Evolutionary conservation across 2,113 vertebrate genomes (phyloP).

Genomic region (Mesembrinibis cayennensis): DNA sequence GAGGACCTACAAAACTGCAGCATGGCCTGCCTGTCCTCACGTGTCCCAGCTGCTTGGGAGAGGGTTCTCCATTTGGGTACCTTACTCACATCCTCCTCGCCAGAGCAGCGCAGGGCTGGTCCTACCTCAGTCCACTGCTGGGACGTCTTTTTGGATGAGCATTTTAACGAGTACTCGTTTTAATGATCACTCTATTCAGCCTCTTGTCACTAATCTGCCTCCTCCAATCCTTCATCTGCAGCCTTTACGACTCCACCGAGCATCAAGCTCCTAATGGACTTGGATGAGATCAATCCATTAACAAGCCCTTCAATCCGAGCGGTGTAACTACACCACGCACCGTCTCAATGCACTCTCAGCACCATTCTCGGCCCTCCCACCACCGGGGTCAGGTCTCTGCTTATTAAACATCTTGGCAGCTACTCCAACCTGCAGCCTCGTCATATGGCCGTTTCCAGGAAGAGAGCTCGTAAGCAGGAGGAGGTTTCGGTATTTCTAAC

Average conservation of each 20-base stretch:
- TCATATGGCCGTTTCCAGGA: neutral
- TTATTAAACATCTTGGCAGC: conserved; percentile 17
- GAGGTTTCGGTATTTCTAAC: neutral
- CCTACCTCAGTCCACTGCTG: neutral
- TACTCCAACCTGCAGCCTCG: neutral
- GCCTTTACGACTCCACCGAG: neutral
- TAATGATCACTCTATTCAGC: neutral
- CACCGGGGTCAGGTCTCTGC: neutral
- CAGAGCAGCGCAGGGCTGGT: neutral
- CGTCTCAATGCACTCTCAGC: neutral
- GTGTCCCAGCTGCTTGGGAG: neutral
- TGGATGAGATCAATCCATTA: conserved; percentile 43
- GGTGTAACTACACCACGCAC: neutral
- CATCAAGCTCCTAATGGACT: conserved; percentile 22
- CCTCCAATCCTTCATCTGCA: neutral
- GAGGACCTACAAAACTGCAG: neutral
- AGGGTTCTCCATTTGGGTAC: neutral
- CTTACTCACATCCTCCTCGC: neutral
- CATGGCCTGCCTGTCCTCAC: neutral
- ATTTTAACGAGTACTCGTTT: neutral
- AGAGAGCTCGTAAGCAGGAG: neutral
- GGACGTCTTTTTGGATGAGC: neutral
- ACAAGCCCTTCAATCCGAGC: neutral
- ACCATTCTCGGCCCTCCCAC: neutral
- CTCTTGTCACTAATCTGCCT: conserved; percentile 16